Percentiles rank a stretch among this genome's conserved stretches.
Evolutionary conservation across 1,140 invertebrate species (phyloP).

Genomic region (Microplitis demolitor): DNA sequence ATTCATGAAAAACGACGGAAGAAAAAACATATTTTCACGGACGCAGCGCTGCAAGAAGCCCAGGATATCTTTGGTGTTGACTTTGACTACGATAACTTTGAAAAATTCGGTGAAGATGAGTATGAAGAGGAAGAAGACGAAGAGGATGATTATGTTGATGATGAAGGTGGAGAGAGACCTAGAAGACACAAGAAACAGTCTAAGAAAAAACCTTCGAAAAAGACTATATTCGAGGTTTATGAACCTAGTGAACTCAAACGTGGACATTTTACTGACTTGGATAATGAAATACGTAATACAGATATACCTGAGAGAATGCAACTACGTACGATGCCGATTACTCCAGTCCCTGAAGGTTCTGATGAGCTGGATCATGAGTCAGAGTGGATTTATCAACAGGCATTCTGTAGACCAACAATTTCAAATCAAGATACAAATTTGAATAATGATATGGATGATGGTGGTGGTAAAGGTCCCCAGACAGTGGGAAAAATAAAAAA

Average conservation of each 20-base stretch:
- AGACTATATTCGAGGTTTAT: conserved; percentile 94
- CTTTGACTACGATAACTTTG: conserved; percentile 97
- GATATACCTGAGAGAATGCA: conserved; percentile 94
- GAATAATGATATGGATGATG: conserved; percentile 49
- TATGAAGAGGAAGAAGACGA: conserved; percentile 84
- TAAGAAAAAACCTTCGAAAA: conserved; percentile 80
- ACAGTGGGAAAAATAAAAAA: conserved; percentile 89
- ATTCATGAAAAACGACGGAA: conserved; percentile 87
- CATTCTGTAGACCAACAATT: conserved; percentile 83
- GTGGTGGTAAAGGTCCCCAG: conserved; percentile 64
- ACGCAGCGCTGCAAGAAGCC: conserved; percentile 94
- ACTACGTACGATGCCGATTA: conserved; percentile 85
- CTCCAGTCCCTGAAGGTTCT: conserved; percentile 78
- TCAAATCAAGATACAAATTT: conserved; percentile 72
- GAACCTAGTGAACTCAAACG: conserved; percentile 97
- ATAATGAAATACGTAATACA: conserved; percentile 89
- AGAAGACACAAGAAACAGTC: conserved; percentile 72
- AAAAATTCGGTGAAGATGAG: conserved; percentile 85
- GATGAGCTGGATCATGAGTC: conserved; percentile 94
- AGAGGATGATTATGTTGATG: conserved; percentile 75
- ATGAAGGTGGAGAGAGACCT: conserved; percentile 66
- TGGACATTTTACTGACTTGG: conserved; percentile 92
- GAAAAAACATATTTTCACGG: conserved; percentile 86
- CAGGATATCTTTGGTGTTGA: conserved; percentile 99
- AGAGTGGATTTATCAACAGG: conserved; percentile 96